phyloP scores from a whole-genome alignment of 2,113 vertebrate species.

The Lycaon pictus region DNA sequence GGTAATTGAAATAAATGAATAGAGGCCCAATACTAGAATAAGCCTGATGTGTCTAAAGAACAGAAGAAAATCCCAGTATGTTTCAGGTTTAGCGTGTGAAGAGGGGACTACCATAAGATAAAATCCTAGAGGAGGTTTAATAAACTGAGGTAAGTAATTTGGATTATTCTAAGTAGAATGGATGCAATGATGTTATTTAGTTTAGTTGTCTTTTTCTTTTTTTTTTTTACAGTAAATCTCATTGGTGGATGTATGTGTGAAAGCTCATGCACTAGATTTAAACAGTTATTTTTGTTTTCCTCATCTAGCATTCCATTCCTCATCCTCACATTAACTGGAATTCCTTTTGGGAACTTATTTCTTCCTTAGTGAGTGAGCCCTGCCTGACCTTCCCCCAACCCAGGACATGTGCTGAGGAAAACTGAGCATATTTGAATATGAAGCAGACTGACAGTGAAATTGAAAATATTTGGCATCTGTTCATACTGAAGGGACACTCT shows the following conservation, averaged over 20 bases:
- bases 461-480: background rate
- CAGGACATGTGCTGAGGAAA: background rate
- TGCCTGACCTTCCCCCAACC: background rate
- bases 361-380: background rate
- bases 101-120: background rate
- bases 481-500: background rate
- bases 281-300: background rate
- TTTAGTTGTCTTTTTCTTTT: background rate
- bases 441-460: background rate
- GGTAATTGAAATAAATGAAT: background rate
- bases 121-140: background rate
- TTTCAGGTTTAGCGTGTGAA: background rate
- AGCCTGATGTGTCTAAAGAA: background rate
- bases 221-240: slow-evolving; percentile 17
- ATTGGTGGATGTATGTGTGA: background rate
- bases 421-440: background rate
- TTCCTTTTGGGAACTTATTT: background rate
- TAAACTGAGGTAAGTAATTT: background rate
- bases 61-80: background rate
- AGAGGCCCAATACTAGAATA: background rate
- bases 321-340: background rate
- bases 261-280: background rate
- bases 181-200: background rate
- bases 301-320: background rate
- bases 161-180: background rate